Evolutionary conservation across 2,113 vertebrate species (phyloP).

Genomic region (Propithecus coquereli): DNA sequence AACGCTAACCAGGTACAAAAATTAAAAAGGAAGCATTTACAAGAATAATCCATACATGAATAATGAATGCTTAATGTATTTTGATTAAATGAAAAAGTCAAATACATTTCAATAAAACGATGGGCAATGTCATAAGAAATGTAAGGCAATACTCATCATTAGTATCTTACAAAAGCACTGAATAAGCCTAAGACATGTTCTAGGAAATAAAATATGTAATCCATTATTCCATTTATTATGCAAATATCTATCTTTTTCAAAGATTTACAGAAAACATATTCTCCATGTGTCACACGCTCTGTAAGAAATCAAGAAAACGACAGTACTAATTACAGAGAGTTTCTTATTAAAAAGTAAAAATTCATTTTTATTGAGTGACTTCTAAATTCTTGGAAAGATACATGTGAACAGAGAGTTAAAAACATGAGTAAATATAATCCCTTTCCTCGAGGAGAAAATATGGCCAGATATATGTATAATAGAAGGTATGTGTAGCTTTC

Average conservation of each 20-base stretch:
- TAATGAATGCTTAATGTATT: neutral
- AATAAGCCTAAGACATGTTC: neutral
- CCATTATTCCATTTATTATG: neutral
- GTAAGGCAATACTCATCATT: neutral
- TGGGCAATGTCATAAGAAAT: neutral
- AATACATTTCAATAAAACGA: neutral
- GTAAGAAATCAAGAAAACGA: conserved; percentile 10
- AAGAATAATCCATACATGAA: conserved; percentile 19
- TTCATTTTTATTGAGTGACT: conserved; percentile 16
- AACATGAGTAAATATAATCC: neutral
- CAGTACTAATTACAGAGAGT: neutral
- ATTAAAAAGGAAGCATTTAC: neutral
- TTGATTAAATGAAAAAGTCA: conserved; percentile 14
- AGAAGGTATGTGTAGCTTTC: neutral
- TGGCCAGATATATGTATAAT: neutral
- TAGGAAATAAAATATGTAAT: neutral
- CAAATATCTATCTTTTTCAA: conserved; percentile 8
- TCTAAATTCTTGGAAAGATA: conserved; percentile 27
- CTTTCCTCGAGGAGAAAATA: neutral
- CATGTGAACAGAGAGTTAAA: neutral
- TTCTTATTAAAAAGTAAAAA: conserved; percentile 12
- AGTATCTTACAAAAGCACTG: neutral
- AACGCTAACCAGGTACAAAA: neutral
- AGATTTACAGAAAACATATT: neutral
- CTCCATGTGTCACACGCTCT: neutral